Base-by-base conservation (phyloP, 92 coral and sea anemone genomes). In the Palythoa grandiflora region DNA sequence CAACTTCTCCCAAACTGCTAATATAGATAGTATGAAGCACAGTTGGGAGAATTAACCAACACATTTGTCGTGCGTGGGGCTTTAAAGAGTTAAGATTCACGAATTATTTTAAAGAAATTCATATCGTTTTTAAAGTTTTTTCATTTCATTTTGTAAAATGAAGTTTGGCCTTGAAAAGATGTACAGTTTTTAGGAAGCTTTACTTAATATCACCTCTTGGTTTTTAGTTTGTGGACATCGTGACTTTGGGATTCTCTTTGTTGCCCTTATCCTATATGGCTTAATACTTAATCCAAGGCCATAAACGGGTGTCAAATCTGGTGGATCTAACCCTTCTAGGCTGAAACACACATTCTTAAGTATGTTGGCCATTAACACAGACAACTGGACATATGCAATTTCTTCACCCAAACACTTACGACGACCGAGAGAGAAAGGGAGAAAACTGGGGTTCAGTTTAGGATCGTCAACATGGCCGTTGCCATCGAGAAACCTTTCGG, bases 381-480 rank as follows among this genome's bases (percentile, higher is more conserved):
- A 44, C 10, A 73, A 20, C n/a, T 39, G 51, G 51, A 73, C 52
- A 40, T 39, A 73, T 28, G 12, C 55, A 48, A 73, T 19, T 8
- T 73, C 54, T 40, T 73, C 78, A n/a, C 78, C 78, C 55, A 44
- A 48, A 44, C 55, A 73, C 40, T 15, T 73, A 20, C 78, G 78
- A 40, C 78, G 78, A 73, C 78, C 78, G 35, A 40, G 28, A 73
- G 78, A 73, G 39, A 73, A 73, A n/a, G 78, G 78, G 16, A 72
- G 77, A 48, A 15, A 73, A 73, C 53, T 73, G 37, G 16, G 78
- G 21, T 39, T 73, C 4, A 38, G 55, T 14, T 73, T 73, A 19
- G 78, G 0, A 10, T 73, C 78, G 39, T 1, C 54, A 44, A 73
- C 55, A 20, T 40, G 53, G 39, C 78, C 55, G 54, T 40, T 37